Conservation (phyloP, 2,888 invertebrate genomes). For the Oxystoma pomonae region DNA sequence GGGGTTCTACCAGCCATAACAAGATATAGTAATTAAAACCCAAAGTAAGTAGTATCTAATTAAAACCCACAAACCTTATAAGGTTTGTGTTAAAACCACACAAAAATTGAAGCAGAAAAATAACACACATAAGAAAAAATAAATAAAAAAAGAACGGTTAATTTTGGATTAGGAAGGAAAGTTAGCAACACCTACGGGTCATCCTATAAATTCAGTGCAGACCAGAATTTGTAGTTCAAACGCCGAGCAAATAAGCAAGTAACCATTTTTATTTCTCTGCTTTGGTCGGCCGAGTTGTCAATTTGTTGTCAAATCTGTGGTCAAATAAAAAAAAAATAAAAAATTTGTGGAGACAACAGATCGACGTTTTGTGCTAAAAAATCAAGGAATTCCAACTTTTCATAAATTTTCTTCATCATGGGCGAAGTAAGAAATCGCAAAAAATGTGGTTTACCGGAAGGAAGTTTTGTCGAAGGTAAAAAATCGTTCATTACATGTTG, state of each 20-base stretch:
- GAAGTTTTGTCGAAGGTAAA: conserved; percentile 40
- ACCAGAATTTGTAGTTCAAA: no score
- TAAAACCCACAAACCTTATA: no score
- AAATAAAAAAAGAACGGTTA: no score
- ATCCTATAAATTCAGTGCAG: no score
- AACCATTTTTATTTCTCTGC: no score
- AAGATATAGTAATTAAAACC: background rate
- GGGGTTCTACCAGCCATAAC: background rate
- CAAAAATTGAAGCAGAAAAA: no score
- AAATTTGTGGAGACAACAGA: conserved; percentile 1
- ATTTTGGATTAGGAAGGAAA: no score
- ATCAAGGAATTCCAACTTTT: conserved; percentile 1
- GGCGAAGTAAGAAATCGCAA: conserved; percentile 49
- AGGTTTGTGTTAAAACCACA: no score
- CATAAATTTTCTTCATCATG: conserved; percentile 27
- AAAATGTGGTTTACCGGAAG: conserved; percentile 46
- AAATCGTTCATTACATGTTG: background rate
- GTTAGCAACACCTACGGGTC: no score
- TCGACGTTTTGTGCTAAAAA: conserved; percentile 2
- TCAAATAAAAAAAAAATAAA: conserved; percentile 10
- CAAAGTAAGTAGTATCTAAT: no score
- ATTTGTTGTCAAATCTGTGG: background rate
- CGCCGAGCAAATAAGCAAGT: no score
- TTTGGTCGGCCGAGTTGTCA: background rate
- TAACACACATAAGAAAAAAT: no score